Base-by-base conservation (phyloP, 1,140 invertebrate species). In the Bombus waltoni region DNA sequence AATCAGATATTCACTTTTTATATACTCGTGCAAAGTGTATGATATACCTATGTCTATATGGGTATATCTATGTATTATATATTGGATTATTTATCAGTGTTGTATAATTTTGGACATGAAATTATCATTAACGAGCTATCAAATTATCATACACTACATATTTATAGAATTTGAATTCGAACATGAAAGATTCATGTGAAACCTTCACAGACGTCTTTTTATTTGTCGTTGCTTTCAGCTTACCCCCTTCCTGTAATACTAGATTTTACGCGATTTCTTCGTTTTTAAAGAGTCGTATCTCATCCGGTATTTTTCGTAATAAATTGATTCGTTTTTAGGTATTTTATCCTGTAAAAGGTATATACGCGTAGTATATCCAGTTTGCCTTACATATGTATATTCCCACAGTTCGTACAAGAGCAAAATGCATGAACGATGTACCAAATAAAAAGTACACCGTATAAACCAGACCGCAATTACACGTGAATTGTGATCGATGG, bases 401-500 rank as follows among this genome's bases (percentile, higher is more conserved):
- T 22, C 18, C 0, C 38, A 5, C 9, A 53, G 47, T 53, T 53
- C 47, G 22, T 53, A 22, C 47, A 53, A 53, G n/a, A 18, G 15
- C 11, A 2, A n/a, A 47, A 6, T 53, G 13, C 42, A 47, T 18
- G 42, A n/a, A 53, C 15, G 32, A 40, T 42, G 22, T 18, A 35
- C 25, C 25, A n/a, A 42, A n/a, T 25, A 25, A 65, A n/a, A 44
- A 42, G 59, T 62, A 35, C 15, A 73, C 11, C 28, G 38, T 73
- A 35, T 11, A 62, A 62, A 62, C 28, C 10, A 62, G 28, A 62
- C 59, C 28, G 59, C 59, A 62, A 62, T 62, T 62, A 62, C 59
- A 62, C 59, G 59, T n/a, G 11, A 73, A 81, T 42, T 62, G 32
- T 62, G 80, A 81, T 81, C 35, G 80, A 73, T 73, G 38, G 53